Conservation (phyloP, 1,140 invertebrate genomes). For the Bombyx mandarina region DNA sequence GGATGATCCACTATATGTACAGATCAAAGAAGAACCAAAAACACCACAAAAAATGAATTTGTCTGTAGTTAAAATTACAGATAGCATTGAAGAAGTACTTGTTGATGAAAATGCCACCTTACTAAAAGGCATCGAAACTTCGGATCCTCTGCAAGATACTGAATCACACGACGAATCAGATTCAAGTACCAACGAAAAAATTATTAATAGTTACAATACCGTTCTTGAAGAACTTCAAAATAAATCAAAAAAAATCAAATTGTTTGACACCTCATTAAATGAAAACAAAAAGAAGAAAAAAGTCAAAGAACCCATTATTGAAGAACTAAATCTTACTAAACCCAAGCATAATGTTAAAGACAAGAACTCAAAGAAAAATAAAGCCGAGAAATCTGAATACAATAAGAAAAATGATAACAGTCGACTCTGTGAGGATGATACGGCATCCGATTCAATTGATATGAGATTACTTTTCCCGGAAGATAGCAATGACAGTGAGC, state of each 20-base stretch:
- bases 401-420: conserved; percentile 7
- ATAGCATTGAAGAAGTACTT: conserved; percentile 22
- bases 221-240: conserved; percentile 37
- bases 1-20: conserved; percentile 29
- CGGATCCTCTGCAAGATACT: conserved; percentile 35
- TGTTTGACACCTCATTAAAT: conserved; percentile 36
- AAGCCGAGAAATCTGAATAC: neutral
- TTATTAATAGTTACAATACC: conserved; percentile 47
- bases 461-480: conserved; percentile 49
- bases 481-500: conserved; percentile 39
- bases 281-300: conserved; percentile 37
- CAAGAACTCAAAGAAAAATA: conserved; percentile 5
- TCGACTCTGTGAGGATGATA: conserved; percentile 2
- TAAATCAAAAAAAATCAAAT: conserved; percentile 28
- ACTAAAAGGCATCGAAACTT: conserved; percentile 16
- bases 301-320: conserved; percentile 29
- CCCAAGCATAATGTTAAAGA: conserved; percentile 20
- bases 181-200: conserved; percentile 42
- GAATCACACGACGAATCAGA: conserved; percentile 22
- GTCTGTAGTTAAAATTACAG: conserved; percentile 28
- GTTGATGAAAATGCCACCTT: conserved; percentile 21
- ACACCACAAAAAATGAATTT: conserved; percentile 33
- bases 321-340: conserved; percentile 56
- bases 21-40: conserved; percentile 40
- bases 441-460: conserved; percentile 43